Conservation (phyloP, 2,113 vertebrate genomes). For the Nesoenas mayeri region DNA sequence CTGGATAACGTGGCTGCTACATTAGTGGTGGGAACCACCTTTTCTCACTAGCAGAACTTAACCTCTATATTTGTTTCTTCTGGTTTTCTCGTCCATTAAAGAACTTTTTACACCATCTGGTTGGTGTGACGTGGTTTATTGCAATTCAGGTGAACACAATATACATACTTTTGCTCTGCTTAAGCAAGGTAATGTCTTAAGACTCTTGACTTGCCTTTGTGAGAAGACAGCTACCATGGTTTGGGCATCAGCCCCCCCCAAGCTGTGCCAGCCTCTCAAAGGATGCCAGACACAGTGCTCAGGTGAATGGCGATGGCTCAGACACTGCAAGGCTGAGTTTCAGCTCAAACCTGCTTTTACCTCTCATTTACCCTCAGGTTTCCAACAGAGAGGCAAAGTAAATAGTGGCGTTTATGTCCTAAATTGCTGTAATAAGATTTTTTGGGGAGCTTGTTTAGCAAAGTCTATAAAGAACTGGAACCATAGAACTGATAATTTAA, state of each 20-base stretch:
- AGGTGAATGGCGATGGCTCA: neutral
- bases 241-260: neutral
- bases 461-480: neutral
- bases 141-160: neutral
- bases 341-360: neutral
- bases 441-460: neutral
- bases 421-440: neutral
- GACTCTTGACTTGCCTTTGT: neutral
- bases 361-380: neutral
- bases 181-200: neutral
- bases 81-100: neutral
- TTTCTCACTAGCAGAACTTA: neutral
- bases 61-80: neutral
- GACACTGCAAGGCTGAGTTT: neutral
- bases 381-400: neutral
- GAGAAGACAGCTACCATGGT: neutral
- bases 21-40: neutral
- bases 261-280: neutral
- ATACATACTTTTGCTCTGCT: neutral
- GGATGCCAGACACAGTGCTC: neutral
- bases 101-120: neutral
- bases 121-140: neutral
- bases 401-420: neutral
- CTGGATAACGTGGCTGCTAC: neutral
- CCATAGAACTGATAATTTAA: neutral